These are phyloP conservation scores for Hydrochoerus hydrochaeris DNA, from an alignment of 2,113 vertebrate species.

Conservation along the genomic window DNA sequence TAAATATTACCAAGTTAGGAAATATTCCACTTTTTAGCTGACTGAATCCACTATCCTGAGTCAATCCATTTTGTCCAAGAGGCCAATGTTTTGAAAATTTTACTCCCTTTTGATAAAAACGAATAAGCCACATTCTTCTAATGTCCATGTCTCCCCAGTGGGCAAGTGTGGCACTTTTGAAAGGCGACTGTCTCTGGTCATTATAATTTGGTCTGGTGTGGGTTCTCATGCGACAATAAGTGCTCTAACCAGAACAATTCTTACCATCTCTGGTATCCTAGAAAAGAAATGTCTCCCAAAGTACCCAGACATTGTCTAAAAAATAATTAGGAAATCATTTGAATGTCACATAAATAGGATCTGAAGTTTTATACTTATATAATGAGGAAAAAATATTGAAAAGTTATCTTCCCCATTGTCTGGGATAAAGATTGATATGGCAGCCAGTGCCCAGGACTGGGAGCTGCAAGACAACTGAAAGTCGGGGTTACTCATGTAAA, in stretches of 20 bases:
- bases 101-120: constrained; percentile 6
- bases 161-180: background rate
- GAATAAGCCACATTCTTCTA: background rate
- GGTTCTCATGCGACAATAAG: background rate
- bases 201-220: background rate
- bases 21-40: background rate
- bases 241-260: background rate
- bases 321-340: constrained; percentile 19
- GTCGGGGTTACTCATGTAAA: background rate
- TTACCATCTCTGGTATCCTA: background rate
- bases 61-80: background rate
- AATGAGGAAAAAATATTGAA: background rate
- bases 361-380: constrained; percentile 8
- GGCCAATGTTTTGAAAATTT: background rate
- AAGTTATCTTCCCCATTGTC: background rate
- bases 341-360: constrained; percentile 3
- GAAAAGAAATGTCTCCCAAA: background rate
- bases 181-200: background rate
- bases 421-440: background rate
- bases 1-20: background rate
- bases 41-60: background rate
- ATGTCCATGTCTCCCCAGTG: background rate
- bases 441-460: background rate
- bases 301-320: background rate
- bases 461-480: background rate